A percentile compares a stretch with the other conserved stretches of the same genome.
These are phyloP conservation scores for Pinna nobilis DNA, from an alignment of 1,140 invertebrate species.

Conservation along the genomic window DNA sequence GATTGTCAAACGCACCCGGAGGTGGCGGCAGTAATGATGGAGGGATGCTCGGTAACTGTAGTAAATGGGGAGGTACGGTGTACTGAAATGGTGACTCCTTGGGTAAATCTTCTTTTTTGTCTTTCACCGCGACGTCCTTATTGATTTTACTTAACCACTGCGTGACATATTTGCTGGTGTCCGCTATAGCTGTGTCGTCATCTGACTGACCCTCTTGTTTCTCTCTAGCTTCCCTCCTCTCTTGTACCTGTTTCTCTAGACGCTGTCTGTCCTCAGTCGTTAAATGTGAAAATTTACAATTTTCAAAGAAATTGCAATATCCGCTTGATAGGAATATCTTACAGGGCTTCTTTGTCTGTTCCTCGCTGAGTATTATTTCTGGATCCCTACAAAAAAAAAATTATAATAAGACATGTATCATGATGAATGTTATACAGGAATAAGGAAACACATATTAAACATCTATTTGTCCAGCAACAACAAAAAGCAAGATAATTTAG, in stretches of 20 bases:
- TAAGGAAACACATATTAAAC: too few species aligned
- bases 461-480: too few species aligned
- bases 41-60: constrained; percentile 18
- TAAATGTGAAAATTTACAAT: constrained; percentile 42
- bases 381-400: constrained; percentile 49
- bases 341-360: constrained; percentile 63
- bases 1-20: constrained; percentile 10
- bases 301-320: constrained; percentile 36
- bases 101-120: not conserved
- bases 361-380: constrained; percentile 58
- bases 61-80: constrained; percentile 23
- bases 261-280: constrained; percentile 12
- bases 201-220: not conserved
- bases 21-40: constrained; percentile 34
- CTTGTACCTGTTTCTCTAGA: constrained; percentile 12
- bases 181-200: not conserved
- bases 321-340: constrained; percentile 53
- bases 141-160: not conserved
- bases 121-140: not conserved
- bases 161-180: not conserved
- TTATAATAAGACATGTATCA: too few species aligned
- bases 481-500: too few species aligned
- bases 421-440: too few species aligned
- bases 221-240: constrained; percentile 12
- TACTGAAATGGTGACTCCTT: constrained; percentile 20